These are phyloP conservation scores for Choloepus hoffmanni DNA, from an alignment of 2,113 vertebrate genomes.

Conservation along the genomic window DNA sequence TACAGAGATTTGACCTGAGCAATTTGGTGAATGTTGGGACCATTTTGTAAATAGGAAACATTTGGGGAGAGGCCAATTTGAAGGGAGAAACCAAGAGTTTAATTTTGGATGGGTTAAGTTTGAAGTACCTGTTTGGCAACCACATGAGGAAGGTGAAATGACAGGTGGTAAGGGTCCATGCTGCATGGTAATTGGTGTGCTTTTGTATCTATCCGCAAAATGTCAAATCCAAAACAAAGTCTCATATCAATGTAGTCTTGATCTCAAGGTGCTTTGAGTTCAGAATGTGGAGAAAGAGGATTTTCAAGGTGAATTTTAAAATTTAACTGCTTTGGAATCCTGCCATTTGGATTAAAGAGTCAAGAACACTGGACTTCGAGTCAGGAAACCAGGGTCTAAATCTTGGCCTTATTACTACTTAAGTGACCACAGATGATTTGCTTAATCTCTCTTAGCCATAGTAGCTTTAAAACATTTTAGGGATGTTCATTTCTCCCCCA, in stretches of 20 bases:
- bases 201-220: neutral
- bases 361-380: neutral
- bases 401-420: neutral
- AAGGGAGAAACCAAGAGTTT: neutral
- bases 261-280: slow-evolving; percentile 10
- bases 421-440: neutral
- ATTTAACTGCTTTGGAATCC: neutral
- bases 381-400: neutral
- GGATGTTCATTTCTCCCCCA: neutral
- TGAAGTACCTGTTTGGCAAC: neutral
- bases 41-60: neutral
- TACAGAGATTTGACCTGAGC: neutral
- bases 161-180: neutral
- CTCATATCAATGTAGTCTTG: neutral
- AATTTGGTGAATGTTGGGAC: neutral
- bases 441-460: neutral
- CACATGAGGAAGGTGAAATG: neutral
- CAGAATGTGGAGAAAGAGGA: neutral
- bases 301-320: neutral
- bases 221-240: neutral
- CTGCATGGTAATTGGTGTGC: neutral
- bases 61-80: neutral
- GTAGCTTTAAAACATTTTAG: neutral
- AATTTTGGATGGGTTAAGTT: neutral
- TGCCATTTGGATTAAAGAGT: neutral